Evolutionary conservation across 2,113 vertebrate species (phyloP).

Genomic region (Barbus barbus): DNA sequence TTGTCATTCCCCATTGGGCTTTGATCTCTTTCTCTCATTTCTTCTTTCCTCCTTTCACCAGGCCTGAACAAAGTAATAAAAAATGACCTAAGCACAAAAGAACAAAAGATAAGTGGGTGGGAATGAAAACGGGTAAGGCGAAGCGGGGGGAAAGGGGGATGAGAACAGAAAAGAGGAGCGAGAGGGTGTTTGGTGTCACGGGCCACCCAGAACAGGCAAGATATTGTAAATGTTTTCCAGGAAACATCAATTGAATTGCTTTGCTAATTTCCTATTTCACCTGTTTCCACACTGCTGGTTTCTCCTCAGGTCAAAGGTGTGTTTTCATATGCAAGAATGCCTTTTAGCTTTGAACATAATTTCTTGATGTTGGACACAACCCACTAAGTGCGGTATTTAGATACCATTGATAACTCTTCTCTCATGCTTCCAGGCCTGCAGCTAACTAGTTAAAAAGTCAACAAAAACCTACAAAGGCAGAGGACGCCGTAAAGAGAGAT

Average conservation of each 20-base stretch:
- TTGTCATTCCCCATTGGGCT: slow-evolving; percentile 31
- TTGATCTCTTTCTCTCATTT: slow-evolving; percentile 38
- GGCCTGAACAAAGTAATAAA: slow-evolving; percentile 52
- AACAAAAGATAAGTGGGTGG: slow-evolving; percentile 52
- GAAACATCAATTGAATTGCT: slow-evolving; percentile 2
- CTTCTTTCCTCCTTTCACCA: slow-evolving; percentile 43
- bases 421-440: background rate
- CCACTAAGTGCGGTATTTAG: slow-evolving; percentile 14
- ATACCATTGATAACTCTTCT: background rate
- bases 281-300: background rate
- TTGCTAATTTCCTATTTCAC: slow-evolving; percentile 23
- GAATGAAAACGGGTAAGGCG: slow-evolving; percentile 44
- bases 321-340: slow-evolving; percentile 25
- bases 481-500: slow-evolving; percentile 21
- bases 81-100: slow-evolving; percentile 56
- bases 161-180: slow-evolving; percentile 35
- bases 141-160: slow-evolving; percentile 20
- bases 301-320: background rate
- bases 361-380: background rate
- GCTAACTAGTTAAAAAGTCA: slow-evolving; percentile 24
- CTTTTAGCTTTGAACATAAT: background rate
- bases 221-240: slow-evolving; percentile 29
- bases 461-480: slow-evolving; percentile 31
- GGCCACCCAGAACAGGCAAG: slow-evolving; percentile 23
- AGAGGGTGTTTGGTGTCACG: slow-evolving; percentile 22